Conservation (phyloP, 2,888 invertebrate genomes). For the Panzeria rudis region DNA sequence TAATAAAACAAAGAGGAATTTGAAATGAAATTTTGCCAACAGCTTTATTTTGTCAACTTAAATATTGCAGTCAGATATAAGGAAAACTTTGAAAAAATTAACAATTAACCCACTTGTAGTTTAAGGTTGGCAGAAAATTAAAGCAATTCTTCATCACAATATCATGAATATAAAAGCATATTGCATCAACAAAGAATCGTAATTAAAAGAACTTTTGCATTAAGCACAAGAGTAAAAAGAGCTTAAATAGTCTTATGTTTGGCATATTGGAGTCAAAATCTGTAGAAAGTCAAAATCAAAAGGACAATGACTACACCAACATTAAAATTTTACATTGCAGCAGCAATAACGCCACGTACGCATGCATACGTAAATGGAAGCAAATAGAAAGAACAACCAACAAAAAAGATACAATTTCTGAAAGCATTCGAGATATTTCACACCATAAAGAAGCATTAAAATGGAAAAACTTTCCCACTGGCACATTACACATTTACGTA, state of each 20-base stretch:
- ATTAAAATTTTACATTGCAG: no score
- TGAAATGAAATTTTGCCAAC: background rate
- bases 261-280: slow-evolving; percentile 47
- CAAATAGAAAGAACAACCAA: slow-evolving; percentile 10
- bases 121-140: background rate
- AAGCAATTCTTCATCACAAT: background rate
- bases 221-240: background rate
- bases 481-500: background rate
- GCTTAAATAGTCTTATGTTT: slow-evolving; percentile 18
- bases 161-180: background rate
- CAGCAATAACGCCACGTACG: background rate
- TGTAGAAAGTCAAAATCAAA: slow-evolving; percentile 35
- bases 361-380: background rate
- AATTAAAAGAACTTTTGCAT: slow-evolving; percentile 29
- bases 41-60: background rate
- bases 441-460: slow-evolving; percentile 48
- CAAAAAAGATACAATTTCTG: background rate
- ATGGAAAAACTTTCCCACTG: slow-evolving; percentile 17
- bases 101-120: background rate
- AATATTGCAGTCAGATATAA: background rate
- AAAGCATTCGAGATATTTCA: slow-evolving; percentile 32
- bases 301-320: background rate
- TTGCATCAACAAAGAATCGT: background rate
- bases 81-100: background rate
- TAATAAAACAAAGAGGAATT: background rate